Evolutionary conservation across 2,113 vertebrate species (phyloP).

Genomic region (Carettochelys insculpta): DNA sequence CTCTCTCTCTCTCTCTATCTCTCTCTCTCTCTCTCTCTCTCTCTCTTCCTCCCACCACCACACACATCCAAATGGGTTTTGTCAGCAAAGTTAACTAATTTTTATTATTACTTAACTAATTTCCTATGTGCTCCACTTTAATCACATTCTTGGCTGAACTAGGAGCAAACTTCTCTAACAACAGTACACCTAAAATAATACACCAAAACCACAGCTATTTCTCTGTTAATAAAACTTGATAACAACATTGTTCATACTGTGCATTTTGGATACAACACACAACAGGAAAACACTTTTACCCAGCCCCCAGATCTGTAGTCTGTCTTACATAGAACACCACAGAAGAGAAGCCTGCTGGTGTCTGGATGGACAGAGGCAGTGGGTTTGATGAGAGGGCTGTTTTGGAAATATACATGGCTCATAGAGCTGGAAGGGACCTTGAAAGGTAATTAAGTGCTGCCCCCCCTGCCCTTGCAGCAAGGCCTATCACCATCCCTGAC

Average conservation of each 20-base stretch:
- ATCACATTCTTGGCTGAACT: neutral
- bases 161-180: neutral
- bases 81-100: neutral
- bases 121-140: neutral
- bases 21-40: too few species aligned
- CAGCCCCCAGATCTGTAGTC: neutral
- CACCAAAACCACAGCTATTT: too few species aligned
- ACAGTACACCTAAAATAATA: neutral
- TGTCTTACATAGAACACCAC: neutral
- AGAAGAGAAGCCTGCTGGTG: neutral
- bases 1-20: too few species aligned
- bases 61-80: neutral
- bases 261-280: neutral
- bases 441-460: too few species aligned
- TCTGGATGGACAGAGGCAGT: fast-evolving
- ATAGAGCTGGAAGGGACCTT: too few species aligned
- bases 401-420: too few species aligned
- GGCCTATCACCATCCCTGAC: too few species aligned
- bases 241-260: neutral
- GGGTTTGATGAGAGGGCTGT: fast-evolving
- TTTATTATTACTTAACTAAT: conserved; percentile 19
- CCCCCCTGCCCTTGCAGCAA: too few species aligned
- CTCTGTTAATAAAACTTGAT: too few species aligned
- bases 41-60: too few species aligned
- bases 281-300: neutral